phyloP scores from a whole-genome alignment of 2,113 vertebrate genomes.

The Penelope pileata region DNA sequence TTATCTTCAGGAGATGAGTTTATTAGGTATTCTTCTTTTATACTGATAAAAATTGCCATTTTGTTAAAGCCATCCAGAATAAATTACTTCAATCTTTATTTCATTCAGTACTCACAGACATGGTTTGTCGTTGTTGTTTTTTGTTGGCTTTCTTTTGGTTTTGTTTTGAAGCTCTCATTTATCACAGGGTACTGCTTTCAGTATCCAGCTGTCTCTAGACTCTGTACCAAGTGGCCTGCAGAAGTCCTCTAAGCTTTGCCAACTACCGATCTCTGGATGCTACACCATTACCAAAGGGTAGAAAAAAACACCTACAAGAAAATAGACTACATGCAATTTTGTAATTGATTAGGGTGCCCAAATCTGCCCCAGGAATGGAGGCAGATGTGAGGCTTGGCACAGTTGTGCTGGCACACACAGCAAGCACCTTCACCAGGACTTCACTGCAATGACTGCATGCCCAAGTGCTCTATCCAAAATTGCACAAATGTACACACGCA shows the following conservation, averaged over 20 bases:
- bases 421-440: accelerated
- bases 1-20: constrained; percentile 69
- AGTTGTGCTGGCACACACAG: accelerated
- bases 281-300: not conserved
- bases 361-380: not conserved
- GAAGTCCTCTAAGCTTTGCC: not conserved
- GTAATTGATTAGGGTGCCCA: not conserved
- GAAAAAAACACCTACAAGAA: not conserved
- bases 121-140: not conserved
- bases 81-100: constrained; percentile 77
- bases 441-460: not conserved
- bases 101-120: constrained; percentile 63
- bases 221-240: constrained; percentile 8
- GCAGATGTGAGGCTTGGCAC: not conserved
- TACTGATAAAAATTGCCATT: constrained; percentile 65
- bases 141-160: not conserved
- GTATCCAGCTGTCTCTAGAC: constrained; percentile 33
- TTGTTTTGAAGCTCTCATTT: constrained; percentile 29
- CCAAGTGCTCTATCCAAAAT: not conserved
- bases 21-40: constrained; percentile 71
- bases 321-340: not conserved
- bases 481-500: not conserved
- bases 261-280: not conserved
- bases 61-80: constrained; percentile 69
- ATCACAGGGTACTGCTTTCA: constrained; percentile 45